A percentile compares a stretch with the other conserved stretches of the same genome.
phyloP scores from a whole-genome alignment of 2,888 invertebrate species.

The Cordilura impudica region DNA sequence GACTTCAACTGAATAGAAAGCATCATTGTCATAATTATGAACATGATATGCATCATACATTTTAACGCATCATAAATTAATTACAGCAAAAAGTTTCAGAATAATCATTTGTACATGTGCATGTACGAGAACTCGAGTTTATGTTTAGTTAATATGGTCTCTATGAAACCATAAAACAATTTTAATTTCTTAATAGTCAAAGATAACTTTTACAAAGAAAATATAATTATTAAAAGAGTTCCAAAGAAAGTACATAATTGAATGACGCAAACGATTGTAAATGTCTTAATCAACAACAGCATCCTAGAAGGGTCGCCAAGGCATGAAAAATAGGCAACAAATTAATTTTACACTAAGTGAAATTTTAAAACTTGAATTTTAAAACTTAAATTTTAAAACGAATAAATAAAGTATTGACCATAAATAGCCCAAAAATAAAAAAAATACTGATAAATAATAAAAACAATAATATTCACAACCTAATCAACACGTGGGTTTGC shows the following conservation, averaged over 20 bases:
- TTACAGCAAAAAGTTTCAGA: conserved; percentile 34
- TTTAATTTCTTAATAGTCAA: conserved; percentile 49
- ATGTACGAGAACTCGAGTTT: neutral
- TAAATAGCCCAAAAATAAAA: too few species aligned
- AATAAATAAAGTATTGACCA: too few species aligned
- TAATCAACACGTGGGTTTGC: too few species aligned
- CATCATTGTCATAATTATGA: conserved; percentile 9
- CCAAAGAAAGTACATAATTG: conserved; percentile 28
- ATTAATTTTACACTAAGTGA: too few species aligned
- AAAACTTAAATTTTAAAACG: too few species aligned
- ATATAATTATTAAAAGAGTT: conserved; percentile 1
- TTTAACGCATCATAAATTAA: conserved; percentile 59
- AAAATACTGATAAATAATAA: too few species aligned
- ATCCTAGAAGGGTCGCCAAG: neutral
- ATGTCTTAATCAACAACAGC: neutral
- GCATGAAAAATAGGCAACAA: neutral
- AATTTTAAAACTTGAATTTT: too few species aligned
- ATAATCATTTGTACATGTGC: conserved; percentile 6
- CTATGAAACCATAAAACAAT: conserved; percentile 25
- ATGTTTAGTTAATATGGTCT: conserved; percentile 11
- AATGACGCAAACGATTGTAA: neutral
- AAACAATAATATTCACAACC: too few species aligned
- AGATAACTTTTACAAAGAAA: conserved; percentile 21
- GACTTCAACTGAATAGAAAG: conserved; percentile 53
- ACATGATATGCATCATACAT: conserved; percentile 38